Conservation (phyloP, 2,113 vertebrate genomes). For the Otus sunia region DNA sequence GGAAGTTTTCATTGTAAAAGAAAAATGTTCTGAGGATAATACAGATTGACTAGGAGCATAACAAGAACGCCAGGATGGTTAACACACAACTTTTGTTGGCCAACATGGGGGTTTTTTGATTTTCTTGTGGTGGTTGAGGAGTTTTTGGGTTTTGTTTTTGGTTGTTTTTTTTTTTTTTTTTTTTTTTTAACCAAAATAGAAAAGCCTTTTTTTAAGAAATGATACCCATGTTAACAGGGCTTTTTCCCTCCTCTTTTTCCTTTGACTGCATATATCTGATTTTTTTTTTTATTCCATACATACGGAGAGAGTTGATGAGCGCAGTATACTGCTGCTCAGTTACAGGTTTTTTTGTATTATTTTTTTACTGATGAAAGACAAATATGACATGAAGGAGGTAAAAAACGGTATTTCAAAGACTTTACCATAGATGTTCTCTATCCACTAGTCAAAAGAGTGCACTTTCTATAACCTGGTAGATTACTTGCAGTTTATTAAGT, state of each 20-base stretch:
- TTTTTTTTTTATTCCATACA: background rate
- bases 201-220: background rate
- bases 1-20: background rate
- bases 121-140: too few species aligned
- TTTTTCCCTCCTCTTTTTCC: background rate
- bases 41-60: background rate
- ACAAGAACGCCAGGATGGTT: background rate
- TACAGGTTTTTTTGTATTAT: background rate
- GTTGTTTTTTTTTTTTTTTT: background rate
- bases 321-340: background rate
- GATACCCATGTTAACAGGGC: background rate
- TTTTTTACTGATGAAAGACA: background rate
- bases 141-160: background rate
- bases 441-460: background rate
- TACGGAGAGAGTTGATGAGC: background rate
- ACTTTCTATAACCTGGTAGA: background rate
- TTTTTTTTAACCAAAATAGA: background rate
- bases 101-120: rapidly evolving
- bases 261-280: background rate
- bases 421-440: background rate
- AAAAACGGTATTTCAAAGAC: background rate
- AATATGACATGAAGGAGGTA: background rate
- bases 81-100: background rate
- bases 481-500: background rate
- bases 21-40: background rate